Percentiles rank a stretch among this genome's conserved stretches.
phyloP scores from a whole-genome alignment of 1,140 invertebrate species.

The Tachypleus tridentatus region DNA sequence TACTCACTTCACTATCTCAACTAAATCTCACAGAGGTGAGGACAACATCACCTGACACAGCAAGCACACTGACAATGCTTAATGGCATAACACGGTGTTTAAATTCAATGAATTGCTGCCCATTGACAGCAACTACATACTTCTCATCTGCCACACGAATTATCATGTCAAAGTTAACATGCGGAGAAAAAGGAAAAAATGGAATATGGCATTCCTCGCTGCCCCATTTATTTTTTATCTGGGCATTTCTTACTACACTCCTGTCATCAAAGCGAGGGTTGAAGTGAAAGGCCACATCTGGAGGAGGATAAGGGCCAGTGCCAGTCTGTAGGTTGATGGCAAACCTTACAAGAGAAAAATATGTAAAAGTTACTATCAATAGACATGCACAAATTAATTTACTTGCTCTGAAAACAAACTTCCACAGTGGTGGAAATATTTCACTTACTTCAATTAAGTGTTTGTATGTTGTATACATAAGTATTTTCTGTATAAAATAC shows the following conservation, averaged over 20 bases:
- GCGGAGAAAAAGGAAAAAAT: conserved; percentile 47
- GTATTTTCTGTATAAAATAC: too few relatives aligned
- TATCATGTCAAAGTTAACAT: conserved; percentile 56
- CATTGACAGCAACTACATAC: conserved; percentile 64
- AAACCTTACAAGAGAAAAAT: conserved; percentile 36
- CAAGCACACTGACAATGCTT: conserved; percentile 47
- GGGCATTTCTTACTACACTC: conserved; percentile 58
- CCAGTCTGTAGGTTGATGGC: conserved; percentile 47
- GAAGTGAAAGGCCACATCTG: conserved; percentile 63
- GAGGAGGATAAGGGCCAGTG: conserved; percentile 41
- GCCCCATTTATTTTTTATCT: conserved; percentile 46
- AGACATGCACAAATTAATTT: too few relatives aligned
- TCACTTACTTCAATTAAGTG: too few relatives aligned
- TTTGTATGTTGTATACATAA: too few relatives aligned
- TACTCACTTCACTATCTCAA: too few relatives aligned
- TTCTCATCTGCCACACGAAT: conserved; percentile 49
- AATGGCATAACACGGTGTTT: conserved; percentile 49
- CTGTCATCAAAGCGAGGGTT: conserved; percentile 30
- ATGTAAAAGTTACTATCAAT: background rate
- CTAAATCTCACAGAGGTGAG: conserved; percentile 29
- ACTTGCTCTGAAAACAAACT: too few relatives aligned
- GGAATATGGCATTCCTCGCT: conserved; percentile 53
- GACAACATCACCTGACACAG: conserved; percentile 55
- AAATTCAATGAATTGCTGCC: conserved; percentile 60
- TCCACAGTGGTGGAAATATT: too few relatives aligned